Evolutionary conservation across 2,888 invertebrate genomes (phyloP), one percentile per base, ranked within the genome.

Genomic region (Sphaeridia pumilis): DNA sequence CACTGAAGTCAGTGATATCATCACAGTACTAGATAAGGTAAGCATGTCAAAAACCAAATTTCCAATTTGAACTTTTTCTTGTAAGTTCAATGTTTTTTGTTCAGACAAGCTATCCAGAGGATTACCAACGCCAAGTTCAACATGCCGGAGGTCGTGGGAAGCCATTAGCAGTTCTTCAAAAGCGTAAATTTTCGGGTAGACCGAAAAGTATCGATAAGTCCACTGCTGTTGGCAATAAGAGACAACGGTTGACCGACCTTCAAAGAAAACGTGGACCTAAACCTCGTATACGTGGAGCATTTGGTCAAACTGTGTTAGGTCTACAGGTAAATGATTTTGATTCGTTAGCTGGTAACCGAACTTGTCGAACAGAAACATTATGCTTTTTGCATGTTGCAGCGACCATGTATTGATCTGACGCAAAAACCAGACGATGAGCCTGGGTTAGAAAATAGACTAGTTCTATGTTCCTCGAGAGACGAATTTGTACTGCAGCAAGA

Each of bases 401-500:
- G 74, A 59, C 74, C 75, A 36, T 55, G 55, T 20, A 48, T 45
- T 4, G 65, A 62, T 34, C 20, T 26, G 17, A 57, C 47, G 55
- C 58, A 45, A 48, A 79, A 78, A 67, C 67, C 69, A 45, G 82
- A 82, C 60, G 80, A 79, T 64, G 83, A 84, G 69, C 77, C 80
- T 66, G 86, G 86, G 4, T 80, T 84, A 52, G 90, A 90, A 69
- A 90, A 89, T 70, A 81, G 86, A 67, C 73, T 94, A 61, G 83
- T 95, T 34, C 74, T 97, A 47, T 89, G 89, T 70, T 88, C 90
- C 34, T 84, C 88, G 46, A 85, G 87, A 69, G 95, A 97, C 73
- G 86, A 87, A 70, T 94, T 86, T 72, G 86, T 90, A 31, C 72
- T 94, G 58, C 84, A 87, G 20, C 87, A 95, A 74, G 97, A 98